These are phyloP conservation scores for Pentalonia nigronervosa DNA, from an alignment of 1,140 invertebrate genomes.

Conservation along the genomic window DNA sequence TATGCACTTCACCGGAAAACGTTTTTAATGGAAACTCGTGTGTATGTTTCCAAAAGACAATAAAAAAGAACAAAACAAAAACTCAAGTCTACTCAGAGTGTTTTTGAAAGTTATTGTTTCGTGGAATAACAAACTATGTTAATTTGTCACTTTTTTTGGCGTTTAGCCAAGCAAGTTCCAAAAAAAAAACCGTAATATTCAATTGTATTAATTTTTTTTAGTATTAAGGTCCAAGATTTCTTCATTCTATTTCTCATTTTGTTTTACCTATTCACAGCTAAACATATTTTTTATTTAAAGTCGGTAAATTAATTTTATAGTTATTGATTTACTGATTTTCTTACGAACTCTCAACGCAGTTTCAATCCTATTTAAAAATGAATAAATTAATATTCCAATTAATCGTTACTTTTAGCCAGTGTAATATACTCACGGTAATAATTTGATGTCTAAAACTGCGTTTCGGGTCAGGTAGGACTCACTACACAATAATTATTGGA, in stretches of 20 bases:
- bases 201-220: slow-evolving; percentile 10
- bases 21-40: not conserved
- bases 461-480: not conserved
- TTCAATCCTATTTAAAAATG: not conserved
- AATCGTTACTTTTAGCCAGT: not conserved
- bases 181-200: not conserved
- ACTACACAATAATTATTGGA: not conserved
- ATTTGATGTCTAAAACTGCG: not conserved
- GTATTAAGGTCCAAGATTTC: not conserved
- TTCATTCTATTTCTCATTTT: not conserved
- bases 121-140: slow-evolving; percentile 22
- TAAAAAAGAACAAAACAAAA: not conserved
- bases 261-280: not conserved
- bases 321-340: not conserved
- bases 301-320: not conserved
- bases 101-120: slow-evolving; percentile 21
- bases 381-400: not conserved
- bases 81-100: not conserved
- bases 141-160: slow-evolving; percentile 41
- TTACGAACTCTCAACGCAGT: not conserved
- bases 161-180: not conserved
- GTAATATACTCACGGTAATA: not conserved
- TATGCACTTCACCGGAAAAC: not conserved
- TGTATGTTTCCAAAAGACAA: slow-evolving; percentile 3
- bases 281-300: not conserved